A percentile compares a stretch with the other conserved stretches of the same genome.
Conservation (phyloP, 2,888 invertebrate species). For the Drosophila quasianomalipes region DNA sequence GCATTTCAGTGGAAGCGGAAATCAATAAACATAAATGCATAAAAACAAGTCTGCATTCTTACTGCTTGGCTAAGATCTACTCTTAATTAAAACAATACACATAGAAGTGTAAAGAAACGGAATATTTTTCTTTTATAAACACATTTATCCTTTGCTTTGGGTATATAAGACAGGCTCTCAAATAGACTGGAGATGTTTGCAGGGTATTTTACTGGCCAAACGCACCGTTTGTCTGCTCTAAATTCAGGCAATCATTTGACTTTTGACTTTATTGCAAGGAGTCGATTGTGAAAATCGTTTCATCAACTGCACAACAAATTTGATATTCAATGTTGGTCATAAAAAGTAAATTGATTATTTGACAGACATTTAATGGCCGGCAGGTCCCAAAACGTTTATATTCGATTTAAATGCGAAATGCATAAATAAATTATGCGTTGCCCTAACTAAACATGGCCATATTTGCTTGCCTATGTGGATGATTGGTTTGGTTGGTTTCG, state of each 20-base stretch:
- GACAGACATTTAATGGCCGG: conserved; percentile 38
- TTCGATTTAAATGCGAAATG: conserved; percentile 25
- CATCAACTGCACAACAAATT: background rate
- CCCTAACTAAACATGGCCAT: conserved; percentile 32
- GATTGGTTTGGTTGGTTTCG: background rate
- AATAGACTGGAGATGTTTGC: background rate
- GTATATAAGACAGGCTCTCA: background rate
- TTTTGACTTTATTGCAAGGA: background rate
- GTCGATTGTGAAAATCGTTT: conserved; percentile 12
- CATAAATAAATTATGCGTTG: conserved; percentile 41
- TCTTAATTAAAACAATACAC: background rate
- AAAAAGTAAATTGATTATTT: conserved; percentile 36
- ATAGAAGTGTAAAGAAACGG: background rate
- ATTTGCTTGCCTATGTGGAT: conserved; percentile 27
- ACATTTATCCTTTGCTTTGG: background rate
- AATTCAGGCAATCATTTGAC: background rate
- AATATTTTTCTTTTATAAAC: background rate
- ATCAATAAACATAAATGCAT: background rate
- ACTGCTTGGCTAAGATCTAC: background rate
- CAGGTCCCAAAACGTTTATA: conserved; percentile 23
- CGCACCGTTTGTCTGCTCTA: too few species aligned
- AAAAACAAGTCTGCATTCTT: too few species aligned
- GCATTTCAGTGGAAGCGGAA: background rate
- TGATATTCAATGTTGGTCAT: conserved; percentile 5
- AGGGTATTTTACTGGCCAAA: background rate